Evolutionary conservation across 2,113 vertebrate species (phyloP), one percentile per base, ranked within the genome.

Genomic region (Rhinolophus sinicus): DNA sequence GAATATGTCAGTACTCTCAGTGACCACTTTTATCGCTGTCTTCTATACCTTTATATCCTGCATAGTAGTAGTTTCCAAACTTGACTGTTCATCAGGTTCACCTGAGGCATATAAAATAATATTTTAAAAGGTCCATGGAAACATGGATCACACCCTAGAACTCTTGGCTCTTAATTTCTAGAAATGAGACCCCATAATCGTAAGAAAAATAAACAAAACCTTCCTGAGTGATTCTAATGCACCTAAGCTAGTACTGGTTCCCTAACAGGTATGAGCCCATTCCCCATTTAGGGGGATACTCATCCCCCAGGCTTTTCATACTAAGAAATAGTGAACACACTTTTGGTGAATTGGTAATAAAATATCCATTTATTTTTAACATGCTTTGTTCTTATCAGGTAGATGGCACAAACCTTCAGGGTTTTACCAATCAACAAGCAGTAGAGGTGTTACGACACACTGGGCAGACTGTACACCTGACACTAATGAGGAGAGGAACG

Each of bases 381-480:
- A 50, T 82, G 1, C 78, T 90, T 72, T 95, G 60, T 82, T 97
- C 92, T 98, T 97, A 84, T 90, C 98, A 99, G 99, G 99, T 99
- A 54, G 99, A 99, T 67, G 99, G 99, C 33, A 98, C 99, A 93
- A 99, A 99, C 98, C 99, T 99, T 98, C 99, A 99, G 96, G 99
- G 99, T 84, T 99, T 99, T 98, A 99, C 99, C 96, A 99, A 99
- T 97, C 99, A 99, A 84, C 99, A 99, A 98, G 99, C 99, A 16
- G 99, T 99, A 95, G 99, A 99, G 0, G 98, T 99, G 44, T 97
- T 99, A 91, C 98, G 99, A 62, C 99, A 99, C 97, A 99, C 99
- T 0, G 99, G 99, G 90, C 99, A 99, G 97, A 99, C 98, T 0
- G 99, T 99, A 77, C 98, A 95, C 33, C 99, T 99, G 35, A 99